Base-by-base conservation (phyloP, 2,113 vertebrate genomes). In the Centropus unirufus region DNA sequence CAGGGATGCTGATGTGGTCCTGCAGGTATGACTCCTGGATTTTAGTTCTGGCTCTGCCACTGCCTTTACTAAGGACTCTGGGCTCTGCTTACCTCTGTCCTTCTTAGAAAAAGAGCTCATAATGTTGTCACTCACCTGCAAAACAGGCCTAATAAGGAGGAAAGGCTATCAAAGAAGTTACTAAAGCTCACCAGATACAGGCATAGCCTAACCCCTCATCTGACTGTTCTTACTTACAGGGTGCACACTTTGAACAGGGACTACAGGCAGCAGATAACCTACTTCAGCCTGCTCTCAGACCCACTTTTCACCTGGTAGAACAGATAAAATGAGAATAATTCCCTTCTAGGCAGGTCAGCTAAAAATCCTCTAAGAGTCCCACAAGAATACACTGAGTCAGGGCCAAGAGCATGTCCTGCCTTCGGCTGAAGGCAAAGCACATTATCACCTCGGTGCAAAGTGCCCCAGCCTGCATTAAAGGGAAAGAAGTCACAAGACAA, bases 311-410 rank as follows among this genome's bases (percentile, higher is more conserved):
- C 36, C 26, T 59, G 30, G 32, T 0, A 80, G 29, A 32, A 74
- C 9, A 76, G 16, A n/a, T 20, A 24, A 2, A 84, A 55, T 11
- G 6, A 8, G 9, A 54, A 30, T 0, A 0, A 51, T 75, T 72
- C 64, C 44, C 26, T 79, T 8, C 61, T 30, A 55, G 15, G 29
- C 5, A 70, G 47, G 19, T 72, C n/a, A 72, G 14, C 70, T 57
- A 52, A 57, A 91, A 92, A 82, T 39, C 26, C 27, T 67, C 32
- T 30, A 27, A 68, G 23, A 89, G 26, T 4, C 47, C 40, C 57
- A 39, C 42, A 84, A 68, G 29, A 11, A 17, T 32, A 29, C 8
- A 49, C 9, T 0, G 0, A 66, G 36, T n/a, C 51, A 66, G 54
- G 18, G 44, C 42, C 2, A 1, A 49, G 26, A 46, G 75, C 52